phyloP scores from a whole-genome alignment of 2,888 invertebrate species.

The Amphipyra berbera region DNA sequence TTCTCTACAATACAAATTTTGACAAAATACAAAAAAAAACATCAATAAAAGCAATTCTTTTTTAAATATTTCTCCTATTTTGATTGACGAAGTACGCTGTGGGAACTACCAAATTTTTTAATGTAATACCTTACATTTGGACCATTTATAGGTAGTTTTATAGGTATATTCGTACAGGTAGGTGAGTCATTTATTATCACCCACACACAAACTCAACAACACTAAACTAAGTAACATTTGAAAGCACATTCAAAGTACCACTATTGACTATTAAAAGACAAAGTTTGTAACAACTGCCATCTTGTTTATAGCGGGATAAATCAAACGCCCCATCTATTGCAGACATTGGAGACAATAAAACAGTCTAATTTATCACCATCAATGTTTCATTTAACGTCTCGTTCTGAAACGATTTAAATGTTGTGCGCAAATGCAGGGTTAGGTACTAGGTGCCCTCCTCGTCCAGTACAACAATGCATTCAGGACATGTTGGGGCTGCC shows the following conservation, averaged over 20 bases:
- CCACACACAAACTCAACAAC: conserved; percentile 2
- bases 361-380: conserved; percentile 43
- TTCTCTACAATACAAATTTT: too few species aligned
- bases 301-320: conserved; percentile 45
- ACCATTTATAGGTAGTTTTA: too few species aligned
- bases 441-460: too few species aligned
- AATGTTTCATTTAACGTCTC: conserved; percentile 32
- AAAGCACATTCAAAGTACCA: conserved; percentile 14
- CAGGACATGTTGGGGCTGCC: too few species aligned
- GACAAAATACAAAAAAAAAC: too few species aligned
- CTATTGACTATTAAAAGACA: conserved; percentile 41
- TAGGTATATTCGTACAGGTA: not conserved
- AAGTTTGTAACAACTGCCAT: conserved; percentile 46
- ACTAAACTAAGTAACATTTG: conserved; percentile 12
- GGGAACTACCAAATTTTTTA: too few species aligned
- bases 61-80: too few species aligned
- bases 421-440: conserved; percentile 5
- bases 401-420: conserved; percentile 12
- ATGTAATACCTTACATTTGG: too few species aligned
- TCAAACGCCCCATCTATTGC: conserved; percentile 41
- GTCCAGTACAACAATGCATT: too few species aligned
- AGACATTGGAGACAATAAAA: conserved; percentile 39
- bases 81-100: too few species aligned
- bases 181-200: conserved; percentile 4
- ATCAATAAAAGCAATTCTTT: too few species aligned